Percentiles rank a stretch among this genome's conserved stretches.
Conservation (phyloP, 1,140 invertebrate species). For the Halictus rubicundus region DNA sequence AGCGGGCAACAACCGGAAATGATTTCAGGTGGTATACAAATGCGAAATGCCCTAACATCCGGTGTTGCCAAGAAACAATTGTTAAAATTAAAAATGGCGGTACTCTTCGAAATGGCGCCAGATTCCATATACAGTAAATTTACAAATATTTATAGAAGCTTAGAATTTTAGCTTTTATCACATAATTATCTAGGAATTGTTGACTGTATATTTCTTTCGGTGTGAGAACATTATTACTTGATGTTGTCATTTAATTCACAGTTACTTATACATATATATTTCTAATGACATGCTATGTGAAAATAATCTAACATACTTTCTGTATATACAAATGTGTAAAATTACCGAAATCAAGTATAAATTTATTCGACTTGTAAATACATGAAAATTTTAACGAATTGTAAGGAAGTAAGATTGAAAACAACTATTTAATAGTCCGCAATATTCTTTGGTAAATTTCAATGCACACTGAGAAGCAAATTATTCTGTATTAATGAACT, state of each 20-base stretch:
- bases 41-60: conserved; percentile 60
- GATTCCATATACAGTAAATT: conserved; percentile 14
- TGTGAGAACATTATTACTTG: neutral
- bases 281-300: neutral
- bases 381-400: neutral
- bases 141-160: neutral
- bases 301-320: too few species aligned
- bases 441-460: neutral
- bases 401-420: too few species aligned
- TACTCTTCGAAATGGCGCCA: conserved; percentile 5
- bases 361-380: neutral
- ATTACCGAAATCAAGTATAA: neutral
- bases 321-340: too few species aligned
- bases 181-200: neutral
- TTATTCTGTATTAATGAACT: neutral
- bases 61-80: conserved; percentile 58
- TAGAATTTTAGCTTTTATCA: neutral
- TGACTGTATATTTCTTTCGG: neutral
- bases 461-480: neutral
- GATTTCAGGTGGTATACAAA: conserved; percentile 39
- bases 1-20: conserved; percentile 52
- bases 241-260: too few species aligned
- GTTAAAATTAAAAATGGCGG: conserved; percentile 32
- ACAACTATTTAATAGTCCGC: neutral
- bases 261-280: neutral